phyloP scores from a whole-genome alignment of 2,888 invertebrate genomes.

The Geotrupes spiniger region DNA sequence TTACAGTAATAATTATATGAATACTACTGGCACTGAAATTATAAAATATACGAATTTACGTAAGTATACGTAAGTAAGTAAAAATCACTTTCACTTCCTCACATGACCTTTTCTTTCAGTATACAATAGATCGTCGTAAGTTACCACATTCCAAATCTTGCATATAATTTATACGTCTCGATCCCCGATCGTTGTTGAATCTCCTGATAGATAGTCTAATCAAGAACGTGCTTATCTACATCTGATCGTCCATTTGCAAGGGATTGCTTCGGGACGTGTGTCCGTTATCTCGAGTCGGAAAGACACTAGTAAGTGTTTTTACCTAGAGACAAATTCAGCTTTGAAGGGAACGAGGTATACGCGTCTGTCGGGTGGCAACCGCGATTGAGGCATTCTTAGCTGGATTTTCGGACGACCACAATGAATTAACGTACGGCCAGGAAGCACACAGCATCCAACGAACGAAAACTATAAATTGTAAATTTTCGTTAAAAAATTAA shows the following conservation, averaged over 20 bases:
- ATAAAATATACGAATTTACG: no score
- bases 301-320: conserved; percentile 36
- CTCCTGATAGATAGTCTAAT: conserved; percentile 42
- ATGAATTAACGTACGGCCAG: no score
- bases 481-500: no score
- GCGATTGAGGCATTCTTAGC: conserved; percentile 31
- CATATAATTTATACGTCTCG: conserved; percentile 43
- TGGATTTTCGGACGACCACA: no score
- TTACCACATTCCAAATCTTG: conserved; percentile 27
- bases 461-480: no score
- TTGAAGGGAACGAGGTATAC: conserved; percentile 34
- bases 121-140: conserved; percentile 33
- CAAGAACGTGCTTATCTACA: conserved; percentile 39
- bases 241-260: conserved; percentile 31
- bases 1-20: no score
- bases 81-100: no score
- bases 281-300: conserved; percentile 33
- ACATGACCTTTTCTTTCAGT: no score
- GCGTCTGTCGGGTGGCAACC: conserved; percentile 34
- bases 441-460: conserved; percentile 21
- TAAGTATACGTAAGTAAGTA: no score
- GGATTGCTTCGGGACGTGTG: conserved; percentile 37
- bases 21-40: no score
- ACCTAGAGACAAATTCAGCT: conserved; percentile 40
- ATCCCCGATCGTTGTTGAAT: conserved; percentile 41